These are phyloP conservation scores for Biston stratarius DNA, from an alignment of 2,888 invertebrate species.

Conservation along the genomic window DNA sequence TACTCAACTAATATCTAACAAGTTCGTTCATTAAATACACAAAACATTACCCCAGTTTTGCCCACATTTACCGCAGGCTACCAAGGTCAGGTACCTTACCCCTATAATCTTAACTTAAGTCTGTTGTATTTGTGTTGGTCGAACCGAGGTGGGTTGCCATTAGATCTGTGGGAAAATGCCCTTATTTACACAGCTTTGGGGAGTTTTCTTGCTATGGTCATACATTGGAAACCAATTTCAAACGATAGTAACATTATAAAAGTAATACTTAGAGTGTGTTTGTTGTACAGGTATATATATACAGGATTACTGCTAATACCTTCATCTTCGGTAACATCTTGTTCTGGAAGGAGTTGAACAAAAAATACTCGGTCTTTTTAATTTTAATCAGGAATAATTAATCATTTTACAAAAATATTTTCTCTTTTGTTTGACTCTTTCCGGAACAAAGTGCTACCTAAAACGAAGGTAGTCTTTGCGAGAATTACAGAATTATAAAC, in stretches of 20 bases:
- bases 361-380: no score
- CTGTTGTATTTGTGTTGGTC: slow-evolving; percentile 42
- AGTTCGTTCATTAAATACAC: slow-evolving; percentile 24
- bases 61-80: slow-evolving; percentile 32
- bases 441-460: no score
- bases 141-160: slow-evolving; percentile 45
- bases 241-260: background rate
- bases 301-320: no score
- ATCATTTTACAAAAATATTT: no score
- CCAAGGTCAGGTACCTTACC: slow-evolving; percentile 39
- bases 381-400: no score
- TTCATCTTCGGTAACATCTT: no score
- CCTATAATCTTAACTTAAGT: slow-evolving; percentile 42
- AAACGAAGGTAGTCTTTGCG: no score
- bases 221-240: slow-evolving; percentile 25
- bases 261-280: background rate
- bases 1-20: slow-evolving; percentile 8
- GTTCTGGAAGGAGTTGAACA: no score
- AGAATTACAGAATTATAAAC: no score
- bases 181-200: slow-evolving; percentile 46
- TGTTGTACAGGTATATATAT: no score
- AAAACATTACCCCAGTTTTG: slow-evolving; percentile 24
- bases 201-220: slow-evolving; percentile 21
- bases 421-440: no score
- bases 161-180: slow-evolving; percentile 49